Conservation (phyloP, 1,140 invertebrate species). For the Euwallacea similis region DNA sequence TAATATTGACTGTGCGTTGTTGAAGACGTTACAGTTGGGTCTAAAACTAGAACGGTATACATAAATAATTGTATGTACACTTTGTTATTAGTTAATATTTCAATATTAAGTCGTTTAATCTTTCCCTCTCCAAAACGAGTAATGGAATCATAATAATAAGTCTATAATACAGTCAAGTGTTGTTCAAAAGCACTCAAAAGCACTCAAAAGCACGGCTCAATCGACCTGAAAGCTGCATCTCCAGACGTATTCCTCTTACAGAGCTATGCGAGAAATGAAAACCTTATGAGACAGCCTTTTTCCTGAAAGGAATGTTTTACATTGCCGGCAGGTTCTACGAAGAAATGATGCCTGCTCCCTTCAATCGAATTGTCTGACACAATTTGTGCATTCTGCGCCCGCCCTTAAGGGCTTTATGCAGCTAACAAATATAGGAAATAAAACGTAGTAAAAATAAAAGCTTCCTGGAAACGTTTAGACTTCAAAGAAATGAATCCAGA, state of each 20-base stretch:
- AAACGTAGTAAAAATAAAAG: background rate
- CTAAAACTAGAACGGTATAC: background rate
- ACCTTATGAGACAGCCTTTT: background rate
- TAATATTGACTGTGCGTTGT: conserved; percentile 18
- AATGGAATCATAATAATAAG: conserved; percentile 29
- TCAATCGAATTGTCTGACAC: conserved; percentile 14
- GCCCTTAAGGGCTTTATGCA: background rate
- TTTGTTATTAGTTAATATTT: conserved; percentile 2
- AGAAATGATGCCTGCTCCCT: background rate
- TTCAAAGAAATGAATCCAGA: background rate
- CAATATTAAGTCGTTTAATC: conserved; percentile 49
- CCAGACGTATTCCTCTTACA: background rate
- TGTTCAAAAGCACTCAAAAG: background rate
- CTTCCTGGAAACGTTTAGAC: background rate
- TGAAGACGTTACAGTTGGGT: conserved; percentile 7
- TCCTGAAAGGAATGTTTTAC: conserved; percentile 1
- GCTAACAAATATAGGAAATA: background rate
- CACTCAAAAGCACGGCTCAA: conserved; percentile 7
- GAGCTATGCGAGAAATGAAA: background rate
- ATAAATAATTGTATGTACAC: conserved; percentile 8
- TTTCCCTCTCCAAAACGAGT: conserved; percentile 49
- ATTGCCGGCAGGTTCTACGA: background rate
- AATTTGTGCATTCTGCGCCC: background rate
- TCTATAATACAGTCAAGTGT: conserved; percentile 8
- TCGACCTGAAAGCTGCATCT: background rate